These are phyloP conservation scores for Ophthalmolycus amberensis DNA, from an alignment of 2,113 vertebrate species.

Conservation along the genomic window DNA sequence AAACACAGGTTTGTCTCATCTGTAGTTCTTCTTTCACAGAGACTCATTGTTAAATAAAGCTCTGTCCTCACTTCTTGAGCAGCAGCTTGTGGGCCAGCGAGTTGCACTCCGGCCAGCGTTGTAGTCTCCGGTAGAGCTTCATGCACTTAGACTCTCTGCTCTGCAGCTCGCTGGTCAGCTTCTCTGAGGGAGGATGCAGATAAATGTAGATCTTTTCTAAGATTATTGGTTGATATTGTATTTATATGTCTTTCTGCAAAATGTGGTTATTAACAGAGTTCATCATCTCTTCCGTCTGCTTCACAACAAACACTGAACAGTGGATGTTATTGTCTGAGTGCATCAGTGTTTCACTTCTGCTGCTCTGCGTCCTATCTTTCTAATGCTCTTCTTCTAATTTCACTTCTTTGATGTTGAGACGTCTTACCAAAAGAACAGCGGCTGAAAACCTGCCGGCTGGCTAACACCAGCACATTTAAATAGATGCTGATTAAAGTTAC, in stretches of 20 bases:
- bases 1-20: background rate
- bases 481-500: too few relatives aligned
- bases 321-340: too few relatives aligned
- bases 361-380: background rate
- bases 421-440: background rate
- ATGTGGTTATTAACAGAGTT: background rate
- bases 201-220: background rate
- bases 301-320: background rate
- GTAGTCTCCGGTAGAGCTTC: slow-evolving; percentile 93
- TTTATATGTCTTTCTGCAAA: background rate
- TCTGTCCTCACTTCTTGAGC: slow-evolving; percentile 90
- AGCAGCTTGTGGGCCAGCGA: slow-evolving; percentile 92
- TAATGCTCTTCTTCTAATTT: background rate
- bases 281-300: background rate
- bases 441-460: background rate
- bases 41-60: too few relatives aligned
- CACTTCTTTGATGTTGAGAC: background rate
- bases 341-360: background rate
- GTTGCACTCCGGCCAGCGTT: slow-evolving; percentile 95
- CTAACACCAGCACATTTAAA: background rate
- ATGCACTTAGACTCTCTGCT: slow-evolving; percentile 98
- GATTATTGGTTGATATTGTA: background rate
- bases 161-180: slow-evolving; percentile 97
- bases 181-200: slow-evolving; percentile 84
- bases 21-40: background rate